Base-by-base conservation (phyloP, 2,888 invertebrate genomes). In the Flexamia atlantica region DNA sequence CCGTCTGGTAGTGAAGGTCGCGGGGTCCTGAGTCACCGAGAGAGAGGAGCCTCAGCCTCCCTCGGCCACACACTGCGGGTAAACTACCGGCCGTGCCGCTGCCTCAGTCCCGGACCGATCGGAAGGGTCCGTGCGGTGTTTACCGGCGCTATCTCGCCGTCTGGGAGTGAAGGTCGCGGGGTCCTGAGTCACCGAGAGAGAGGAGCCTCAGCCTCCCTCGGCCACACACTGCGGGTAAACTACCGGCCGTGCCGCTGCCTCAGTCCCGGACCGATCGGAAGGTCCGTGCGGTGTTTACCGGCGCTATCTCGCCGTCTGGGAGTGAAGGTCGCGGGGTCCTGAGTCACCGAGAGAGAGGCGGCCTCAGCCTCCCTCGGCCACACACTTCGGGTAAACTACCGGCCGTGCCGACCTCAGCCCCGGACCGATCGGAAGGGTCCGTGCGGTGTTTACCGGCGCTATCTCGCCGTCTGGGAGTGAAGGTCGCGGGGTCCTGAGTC, bases 121-220 rank as follows among this genome's bases (percentile, higher is more conserved):
- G 57, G 9, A 57, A 57, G 57, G 57, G 57, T 57, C 23, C n/a
- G n/a, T 57, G 20, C 23, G 57, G 23, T 20, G 57, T 57, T 57
- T 57, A 20, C 57, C 64, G 64, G 64, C 64, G 28, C 30, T 64
- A 64, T 64, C 30, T 64, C 64, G n/a, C 64, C 64, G 28, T 28
- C 64, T 28, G 30, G 30, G 3, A 3, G 12, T 17, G 64, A 64
- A 64, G 64, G 64, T 64, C 64, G 64, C 64, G 17, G 64, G 2
- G 12, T 2, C 50, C 9, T 53, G 64, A 64, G 64, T 64, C 57
- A 57, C 25, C 5, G 57, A 57, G 50, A 50, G n/a, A 50, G 17
- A 14, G 50, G 17, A 12, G 23, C 28, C 64, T 30, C 7, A 64
- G 14, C 64, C 64, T 64, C 64, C 20, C 28, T 64, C 64, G 4